Conservation (phyloP, 92 coral and sea anemone genomes). For the Palythoa caribaeorum region DNA sequence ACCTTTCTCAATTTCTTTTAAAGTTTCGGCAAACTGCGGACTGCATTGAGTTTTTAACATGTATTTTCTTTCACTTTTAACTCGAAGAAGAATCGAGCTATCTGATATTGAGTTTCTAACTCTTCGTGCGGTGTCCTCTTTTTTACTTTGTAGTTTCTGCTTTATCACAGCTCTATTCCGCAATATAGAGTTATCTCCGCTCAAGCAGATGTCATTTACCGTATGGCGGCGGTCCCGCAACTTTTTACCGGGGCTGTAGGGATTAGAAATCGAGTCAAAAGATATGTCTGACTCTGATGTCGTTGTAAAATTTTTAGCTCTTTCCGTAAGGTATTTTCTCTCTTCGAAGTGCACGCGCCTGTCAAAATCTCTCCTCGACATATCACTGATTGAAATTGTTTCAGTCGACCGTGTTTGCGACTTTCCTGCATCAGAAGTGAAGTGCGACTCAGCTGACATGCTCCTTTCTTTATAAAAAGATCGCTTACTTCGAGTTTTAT, state of each 20-base stretch:
- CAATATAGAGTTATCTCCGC: no score
- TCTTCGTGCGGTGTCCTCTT: background rate
- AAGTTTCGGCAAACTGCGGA: conserved; percentile 36
- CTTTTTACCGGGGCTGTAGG: background rate
- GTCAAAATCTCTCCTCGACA: background rate
- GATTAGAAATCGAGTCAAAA: background rate
- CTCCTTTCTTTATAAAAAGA: background rate
- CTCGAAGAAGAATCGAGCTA: conserved; percentile 6
- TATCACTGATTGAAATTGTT: background rate
- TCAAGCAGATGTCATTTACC: no score
- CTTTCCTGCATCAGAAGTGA: background rate
- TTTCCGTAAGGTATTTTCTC: background rate
- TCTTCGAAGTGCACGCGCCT: background rate
- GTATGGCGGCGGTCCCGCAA: background rate
- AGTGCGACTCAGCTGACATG: background rate
- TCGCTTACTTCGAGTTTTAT: background rate
- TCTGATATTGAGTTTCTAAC: background rate
- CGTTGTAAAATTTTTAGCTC: background rate
- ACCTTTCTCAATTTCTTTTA: conserved; percentile 15
- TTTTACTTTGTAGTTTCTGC: background rate
- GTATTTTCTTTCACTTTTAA: conserved; percentile 1
- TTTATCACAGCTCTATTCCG: background rate
- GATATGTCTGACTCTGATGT: conserved; percentile 2
- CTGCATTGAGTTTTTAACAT: conserved; percentile 31
- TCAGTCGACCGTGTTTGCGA: background rate